These are phyloP conservation scores for Exocentrus adspersus DNA, from an alignment of 2,888 invertebrate species.

Conservation along the genomic window DNA sequence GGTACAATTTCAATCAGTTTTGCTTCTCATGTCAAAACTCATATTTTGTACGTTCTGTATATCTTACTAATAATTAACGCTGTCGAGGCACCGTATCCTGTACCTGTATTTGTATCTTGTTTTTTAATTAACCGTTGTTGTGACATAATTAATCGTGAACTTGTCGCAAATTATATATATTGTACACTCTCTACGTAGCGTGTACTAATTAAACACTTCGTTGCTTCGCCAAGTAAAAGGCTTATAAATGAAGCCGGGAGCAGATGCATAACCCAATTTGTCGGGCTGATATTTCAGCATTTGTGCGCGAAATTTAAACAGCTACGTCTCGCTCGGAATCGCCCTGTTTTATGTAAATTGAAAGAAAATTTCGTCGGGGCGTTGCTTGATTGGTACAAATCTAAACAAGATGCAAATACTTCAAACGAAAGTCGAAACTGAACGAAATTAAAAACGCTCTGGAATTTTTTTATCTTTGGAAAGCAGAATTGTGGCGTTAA, in stretches of 20 bases:
- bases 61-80: too few relatives aligned
- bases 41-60: too few relatives aligned
- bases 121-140: too few relatives aligned
- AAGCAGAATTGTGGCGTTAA: too few relatives aligned
- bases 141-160: too few relatives aligned
- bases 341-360: conserved; percentile 29
- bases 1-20: too few relatives aligned
- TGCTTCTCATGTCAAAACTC: too few relatives aligned
- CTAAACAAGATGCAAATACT: conserved; percentile 40
- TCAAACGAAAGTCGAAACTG: background rate
- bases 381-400: background rate
- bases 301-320: conserved; percentile 7
- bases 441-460: conserved; percentile 46
- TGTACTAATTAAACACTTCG: conserved; percentile 6
- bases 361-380: conserved; percentile 26
- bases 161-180: background rate
- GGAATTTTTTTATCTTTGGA: too few relatives aligned
- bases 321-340: background rate
- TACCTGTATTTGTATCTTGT: too few relatives aligned
- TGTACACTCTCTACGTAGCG: background rate
- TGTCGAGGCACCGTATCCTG: too few relatives aligned
- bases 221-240: background rate
- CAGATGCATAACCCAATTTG: conserved; percentile 10
- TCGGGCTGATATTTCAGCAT: conserved; percentile 17
- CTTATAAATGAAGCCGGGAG: conserved; percentile 10